These are phyloP conservation scores for Plestiodon gilberti DNA, from an alignment of 2,113 vertebrate species.

Conservation along the genomic window DNA sequence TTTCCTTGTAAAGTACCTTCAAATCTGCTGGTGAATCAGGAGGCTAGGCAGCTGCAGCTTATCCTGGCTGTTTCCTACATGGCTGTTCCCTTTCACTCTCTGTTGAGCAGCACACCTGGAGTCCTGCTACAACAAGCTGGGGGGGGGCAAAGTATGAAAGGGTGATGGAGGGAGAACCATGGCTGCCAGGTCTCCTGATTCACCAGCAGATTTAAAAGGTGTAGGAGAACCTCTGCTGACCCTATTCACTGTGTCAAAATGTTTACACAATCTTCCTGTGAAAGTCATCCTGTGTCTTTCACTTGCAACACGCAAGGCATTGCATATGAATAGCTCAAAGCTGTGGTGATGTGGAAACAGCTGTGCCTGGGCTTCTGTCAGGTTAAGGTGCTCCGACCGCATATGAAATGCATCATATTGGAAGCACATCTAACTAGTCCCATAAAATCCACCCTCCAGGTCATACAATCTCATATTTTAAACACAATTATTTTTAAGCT, in stretches of 20 bases:
- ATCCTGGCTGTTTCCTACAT: not conserved
- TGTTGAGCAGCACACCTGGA: not conserved
- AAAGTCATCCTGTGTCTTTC: not conserved
- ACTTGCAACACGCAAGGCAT: not conserved
- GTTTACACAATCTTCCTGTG: not conserved
- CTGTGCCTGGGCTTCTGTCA: slow-evolving; percentile 26
- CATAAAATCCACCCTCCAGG: slow-evolving; percentile 4
- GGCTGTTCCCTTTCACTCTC: too few relatives aligned
- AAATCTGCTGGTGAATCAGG: not conserved
- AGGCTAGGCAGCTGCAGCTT: not conserved
- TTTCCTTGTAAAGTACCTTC: too few relatives aligned
- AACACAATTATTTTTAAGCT: slow-evolving; percentile 30
- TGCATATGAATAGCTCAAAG: not conserved
- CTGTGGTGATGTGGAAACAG: slow-evolving; percentile 1
- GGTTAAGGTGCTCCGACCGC: slow-evolving; percentile 39
- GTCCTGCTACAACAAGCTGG: not conserved
- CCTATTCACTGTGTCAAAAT: not conserved
- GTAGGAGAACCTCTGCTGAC: not conserved
- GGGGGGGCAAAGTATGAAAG: not conserved
- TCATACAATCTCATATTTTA: slow-evolving; percentile 49
- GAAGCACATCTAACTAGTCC: slow-evolving; percentile 47
- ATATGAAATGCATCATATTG: slow-evolving; percentile 44
- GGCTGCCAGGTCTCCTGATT: not conserved
- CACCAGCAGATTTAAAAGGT: not conserved
- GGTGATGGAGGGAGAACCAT: not conserved